Evolutionary conservation across 37 sponge, comb jelly and placozoan species (phyloP).

Genomic region (Corticium candelabrum): DNA sequence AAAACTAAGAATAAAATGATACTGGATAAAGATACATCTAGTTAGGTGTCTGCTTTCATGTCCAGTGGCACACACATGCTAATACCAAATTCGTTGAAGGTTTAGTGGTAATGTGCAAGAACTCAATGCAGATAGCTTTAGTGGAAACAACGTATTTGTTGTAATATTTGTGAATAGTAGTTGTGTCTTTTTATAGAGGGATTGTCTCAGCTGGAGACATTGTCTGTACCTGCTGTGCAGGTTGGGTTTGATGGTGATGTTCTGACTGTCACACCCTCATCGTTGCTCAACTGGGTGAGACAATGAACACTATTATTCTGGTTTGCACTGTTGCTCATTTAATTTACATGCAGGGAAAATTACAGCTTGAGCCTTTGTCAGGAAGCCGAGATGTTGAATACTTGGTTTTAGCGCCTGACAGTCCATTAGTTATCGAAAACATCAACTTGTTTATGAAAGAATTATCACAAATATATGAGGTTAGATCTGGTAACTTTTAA

Average conservation of each 20-base stretch:
- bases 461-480: neutral
- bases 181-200: neutral
- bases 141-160: too few species aligned
- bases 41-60: too few species aligned
- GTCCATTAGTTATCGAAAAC: neutral
- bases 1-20: too few species aligned
- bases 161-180: neutral
- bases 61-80: too few species aligned
- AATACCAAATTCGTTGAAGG: too few species aligned
- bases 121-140: too few species aligned
- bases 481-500: too few species aligned
- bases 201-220: neutral
- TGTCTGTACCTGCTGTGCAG: conserved; percentile 1
- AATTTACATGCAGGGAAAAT: neutral
- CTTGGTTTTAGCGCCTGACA: neutral
- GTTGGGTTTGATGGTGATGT: neutral
- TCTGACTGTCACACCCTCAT: neutral
- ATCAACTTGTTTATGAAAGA: neutral
- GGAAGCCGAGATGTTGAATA: neutral
- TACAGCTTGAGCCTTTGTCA: neutral
- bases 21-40: too few species aligned
- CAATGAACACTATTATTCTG: neutral
- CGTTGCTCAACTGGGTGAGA: neutral
- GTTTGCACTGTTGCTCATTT: neutral
- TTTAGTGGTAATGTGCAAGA: too few species aligned